phyloP scores from a whole-genome alignment of 1,140 invertebrate species.

The Calephelis virginiensis region DNA sequence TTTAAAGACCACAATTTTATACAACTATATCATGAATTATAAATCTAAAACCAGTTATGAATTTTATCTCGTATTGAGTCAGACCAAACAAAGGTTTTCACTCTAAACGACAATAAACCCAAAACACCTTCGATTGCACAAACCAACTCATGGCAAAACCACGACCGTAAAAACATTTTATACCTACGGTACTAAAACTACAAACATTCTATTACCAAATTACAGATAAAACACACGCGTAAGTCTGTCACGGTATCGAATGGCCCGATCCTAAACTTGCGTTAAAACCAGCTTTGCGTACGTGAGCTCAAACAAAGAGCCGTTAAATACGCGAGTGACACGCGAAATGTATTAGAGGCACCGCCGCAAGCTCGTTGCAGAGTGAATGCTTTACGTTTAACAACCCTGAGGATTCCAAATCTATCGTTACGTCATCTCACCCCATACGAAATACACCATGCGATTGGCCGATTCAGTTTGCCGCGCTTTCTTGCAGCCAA shows the following conservation, averaged over 20 bases:
- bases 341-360: slow-evolving; percentile 47
- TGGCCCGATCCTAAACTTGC: slow-evolving; percentile 48
- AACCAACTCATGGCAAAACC: slow-evolving; percentile 62
- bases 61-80: slow-evolving; percentile 55
- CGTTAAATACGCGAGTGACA: slow-evolving; percentile 50
- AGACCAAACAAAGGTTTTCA: slow-evolving; percentile 70
- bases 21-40: slow-evolving; percentile 25
- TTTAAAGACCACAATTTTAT: neutral
- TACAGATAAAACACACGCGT: slow-evolving; percentile 64
- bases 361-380: slow-evolving; percentile 51
- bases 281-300: slow-evolving; percentile 50
- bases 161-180: slow-evolving; percentile 57
- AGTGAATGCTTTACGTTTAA: slow-evolving; percentile 68
- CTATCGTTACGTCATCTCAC: slow-evolving; percentile 71
- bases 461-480: slow-evolving; percentile 65
- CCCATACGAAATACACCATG: slow-evolving; percentile 52
- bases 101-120: slow-evolving; percentile 68
- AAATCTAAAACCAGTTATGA: slow-evolving; percentile 49
- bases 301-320: slow-evolving; percentile 64
- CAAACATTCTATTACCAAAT: slow-evolving; percentile 55
- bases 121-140: slow-evolving; percentile 70
- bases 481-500: slow-evolving; percentile 63
- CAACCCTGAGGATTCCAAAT: slow-evolving; percentile 59
- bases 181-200: slow-evolving; percentile 42
- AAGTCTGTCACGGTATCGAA: slow-evolving; percentile 50